A percentile compares a stretch with the other conserved stretches of the same genome.
Evolutionary conservation across 2,113 vertebrate genomes (phyloP).

Genomic region (Chroicocephalus ridibundus): DNA sequence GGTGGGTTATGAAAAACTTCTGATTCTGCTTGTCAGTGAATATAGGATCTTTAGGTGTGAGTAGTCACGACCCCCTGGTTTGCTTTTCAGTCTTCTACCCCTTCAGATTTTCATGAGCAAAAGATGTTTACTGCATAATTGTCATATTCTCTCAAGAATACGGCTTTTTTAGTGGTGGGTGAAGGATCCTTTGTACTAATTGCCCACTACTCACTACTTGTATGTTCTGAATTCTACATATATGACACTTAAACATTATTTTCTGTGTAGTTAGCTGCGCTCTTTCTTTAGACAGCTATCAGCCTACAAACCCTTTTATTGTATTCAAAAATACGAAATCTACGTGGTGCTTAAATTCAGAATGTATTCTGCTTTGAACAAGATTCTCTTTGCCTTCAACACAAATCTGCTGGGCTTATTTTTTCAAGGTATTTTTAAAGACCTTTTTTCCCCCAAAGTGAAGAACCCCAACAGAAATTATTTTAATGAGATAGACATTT

Average conservation of each 20-base stretch:
- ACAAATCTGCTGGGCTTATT: neutral
- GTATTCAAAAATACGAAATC: neutral
- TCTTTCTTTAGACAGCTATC: neutral
- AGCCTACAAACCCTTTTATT: neutral
- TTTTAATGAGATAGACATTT: constrained; percentile 57
- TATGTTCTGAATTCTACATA: neutral
- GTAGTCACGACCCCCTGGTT: neutral
- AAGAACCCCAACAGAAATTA: constrained; percentile 31
- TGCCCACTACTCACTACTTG: neutral
- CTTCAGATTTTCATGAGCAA: neutral
- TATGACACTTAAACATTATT: neutral
- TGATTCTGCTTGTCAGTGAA: neutral
- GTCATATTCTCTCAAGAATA: neutral
- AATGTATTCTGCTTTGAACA: neutral
- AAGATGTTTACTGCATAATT: neutral
- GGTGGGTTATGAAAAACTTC: neutral
- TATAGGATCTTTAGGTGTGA: neutral
- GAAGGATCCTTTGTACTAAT: neutral
- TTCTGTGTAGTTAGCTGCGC: neutral
- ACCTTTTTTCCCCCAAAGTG: neutral
- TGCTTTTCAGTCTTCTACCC: neutral
- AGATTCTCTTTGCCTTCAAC: neutral
- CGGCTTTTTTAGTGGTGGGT: neutral
- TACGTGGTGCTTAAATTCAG: neutral
- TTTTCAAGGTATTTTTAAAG: neutral